These are phyloP conservation scores for Limnephilus lunatus DNA, from an alignment of 2,888 invertebrate species.

Conservation along the genomic window DNA sequence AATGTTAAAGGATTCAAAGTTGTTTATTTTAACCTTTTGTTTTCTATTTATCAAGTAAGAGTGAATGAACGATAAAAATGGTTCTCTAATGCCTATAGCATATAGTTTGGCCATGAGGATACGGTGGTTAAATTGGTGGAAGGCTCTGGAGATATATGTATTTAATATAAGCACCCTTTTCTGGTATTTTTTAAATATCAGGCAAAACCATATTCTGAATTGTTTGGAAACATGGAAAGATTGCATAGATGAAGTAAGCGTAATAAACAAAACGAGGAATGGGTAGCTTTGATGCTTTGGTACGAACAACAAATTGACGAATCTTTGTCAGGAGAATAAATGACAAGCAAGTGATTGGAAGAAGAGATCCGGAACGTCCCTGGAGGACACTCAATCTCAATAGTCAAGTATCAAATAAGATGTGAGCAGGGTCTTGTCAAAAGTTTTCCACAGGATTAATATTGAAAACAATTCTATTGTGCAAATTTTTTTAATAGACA, in stretches of 20 bases:
- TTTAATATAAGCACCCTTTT: background rate
- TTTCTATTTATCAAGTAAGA: no score
- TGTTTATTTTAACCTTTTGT: no score
- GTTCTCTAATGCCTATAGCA: no score
- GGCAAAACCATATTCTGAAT: no score
- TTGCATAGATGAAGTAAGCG: background rate
- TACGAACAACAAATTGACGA: background rate
- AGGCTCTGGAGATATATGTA: no score
- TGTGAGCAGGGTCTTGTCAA: background rate
- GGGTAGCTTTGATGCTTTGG: background rate
- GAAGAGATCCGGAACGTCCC: background rate
- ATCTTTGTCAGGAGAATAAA: background rate
- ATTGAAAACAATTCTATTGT: background rate
- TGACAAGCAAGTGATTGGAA: background rate
- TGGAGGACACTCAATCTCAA: background rate
- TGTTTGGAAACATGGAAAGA: no score
- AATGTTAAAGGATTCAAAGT: no score
- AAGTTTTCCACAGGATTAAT: background rate
- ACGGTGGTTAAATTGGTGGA: no score
- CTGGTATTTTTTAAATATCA: background rate
- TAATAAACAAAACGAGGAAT: background rate
- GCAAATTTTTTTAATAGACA: background rate
- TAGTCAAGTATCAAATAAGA: background rate
- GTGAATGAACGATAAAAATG: no score
- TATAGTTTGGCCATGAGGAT: no score